Evolutionary conservation across 2,113 vertebrate species (phyloP).

Genomic region (Actinemys pallida): DNA sequence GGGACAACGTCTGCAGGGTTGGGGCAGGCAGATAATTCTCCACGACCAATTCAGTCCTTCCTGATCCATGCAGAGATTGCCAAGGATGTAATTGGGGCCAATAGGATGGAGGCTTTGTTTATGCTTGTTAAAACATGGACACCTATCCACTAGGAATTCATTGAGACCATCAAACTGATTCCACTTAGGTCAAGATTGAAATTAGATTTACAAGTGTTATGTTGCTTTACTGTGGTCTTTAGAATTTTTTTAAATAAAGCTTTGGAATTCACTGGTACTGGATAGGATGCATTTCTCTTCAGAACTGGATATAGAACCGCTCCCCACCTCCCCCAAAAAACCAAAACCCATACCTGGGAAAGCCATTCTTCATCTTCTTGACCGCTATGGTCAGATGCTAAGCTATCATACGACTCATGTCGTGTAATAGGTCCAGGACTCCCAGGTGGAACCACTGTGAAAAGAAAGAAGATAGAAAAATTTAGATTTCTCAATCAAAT

Average conservation of each 20-base stretch:
- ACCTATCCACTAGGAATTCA: not conserved
- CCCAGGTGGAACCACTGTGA: slow-evolving; percentile 88
- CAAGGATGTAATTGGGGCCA: not conserved
- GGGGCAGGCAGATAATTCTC: not conserved
- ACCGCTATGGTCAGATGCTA: slow-evolving; percentile 93
- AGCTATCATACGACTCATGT: slow-evolving; percentile 94
- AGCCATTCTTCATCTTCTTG: slow-evolving; percentile 98
- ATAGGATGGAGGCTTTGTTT: fast-evolving
- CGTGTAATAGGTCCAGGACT: slow-evolving; percentile 93
- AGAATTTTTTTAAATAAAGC: not conserved
- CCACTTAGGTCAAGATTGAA: fast-evolving
- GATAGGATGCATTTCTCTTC: not conserved
- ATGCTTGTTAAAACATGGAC: fast-evolving
- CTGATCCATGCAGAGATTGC: not conserved
- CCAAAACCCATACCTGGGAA: slow-evolving; percentile 87
- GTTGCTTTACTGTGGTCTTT: not conserved
- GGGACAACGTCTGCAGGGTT: not conserved
- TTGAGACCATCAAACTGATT: not conserved
- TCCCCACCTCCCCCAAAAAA: fast-evolving
- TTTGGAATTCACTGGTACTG: not conserved
- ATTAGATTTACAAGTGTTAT: not conserved
- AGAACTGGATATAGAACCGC: fast-evolving
- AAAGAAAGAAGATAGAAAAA: not conserved
- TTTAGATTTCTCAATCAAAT: not conserved
- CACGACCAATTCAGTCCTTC: not conserved